Base-by-base conservation (phyloP, 2,797 vertebrate species). In the Parambassis ranga region DNA sequence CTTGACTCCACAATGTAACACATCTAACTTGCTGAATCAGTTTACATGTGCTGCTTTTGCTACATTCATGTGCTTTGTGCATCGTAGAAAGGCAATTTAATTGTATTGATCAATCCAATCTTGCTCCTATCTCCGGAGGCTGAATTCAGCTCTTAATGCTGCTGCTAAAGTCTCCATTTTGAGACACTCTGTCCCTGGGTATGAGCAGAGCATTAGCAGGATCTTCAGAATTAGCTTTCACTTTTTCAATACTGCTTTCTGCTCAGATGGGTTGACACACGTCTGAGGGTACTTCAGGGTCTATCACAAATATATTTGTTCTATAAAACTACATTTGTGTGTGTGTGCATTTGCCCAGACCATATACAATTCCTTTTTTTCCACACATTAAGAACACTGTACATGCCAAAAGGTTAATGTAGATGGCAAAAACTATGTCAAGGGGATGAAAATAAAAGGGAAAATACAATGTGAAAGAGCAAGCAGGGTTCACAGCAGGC, bases 41-140 rank as follows among this genome's bases (percentile, higher is more conserved):
- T 70, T 74, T 57, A 58, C 57, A 51, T 70, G 55, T 71, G 85
- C 71, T 52, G 22, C 42, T 65, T 65, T 62, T 52, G 48, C 62
- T n/a, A 35, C 76, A 64, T 81, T 71, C 71, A 73, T 77, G 71
- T 66, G 65, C 65, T 58, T 24, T 46, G 43, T 77, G 63, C 69
- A 24, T 61, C 32, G 51, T 28, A 77, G 62, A 80, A 42, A 85
- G 47, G 60, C 79, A 85, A 88, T 90, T 79, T 79, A 67, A 70
- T 66, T 26, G 22, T 78, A 89, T 88, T 62, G 90, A 90, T 91
- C 76, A 49, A 48, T 51, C 64, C 66, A 61, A 56, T 74, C 67
- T 48, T 3, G 19, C 27, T 59, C n/a, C n/a, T n/a, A n/a, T 83
- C 85, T 75, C 81, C 57, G 11, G 38, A 41, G 79, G 71, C 68